Evolutionary conservation across 2,113 vertebrate species (phyloP).

Genomic region (Vanacampus margaritifer): DNA sequence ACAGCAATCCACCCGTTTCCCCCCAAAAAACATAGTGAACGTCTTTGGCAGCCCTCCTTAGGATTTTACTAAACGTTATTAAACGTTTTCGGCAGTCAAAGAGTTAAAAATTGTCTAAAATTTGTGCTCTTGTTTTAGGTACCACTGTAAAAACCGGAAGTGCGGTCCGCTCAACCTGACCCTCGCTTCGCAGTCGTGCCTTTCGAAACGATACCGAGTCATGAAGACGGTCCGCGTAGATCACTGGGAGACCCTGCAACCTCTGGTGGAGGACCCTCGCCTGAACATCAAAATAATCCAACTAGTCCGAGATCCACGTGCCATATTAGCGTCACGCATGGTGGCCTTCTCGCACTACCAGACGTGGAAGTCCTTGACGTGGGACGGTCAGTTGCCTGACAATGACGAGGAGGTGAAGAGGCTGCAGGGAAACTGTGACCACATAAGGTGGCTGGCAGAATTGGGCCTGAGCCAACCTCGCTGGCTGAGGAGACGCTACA

Average conservation of each 20-base stretch:
- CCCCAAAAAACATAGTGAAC: too few species aligned
- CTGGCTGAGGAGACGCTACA: slow-evolving; percentile 87
- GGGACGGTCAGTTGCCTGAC: slow-evolving; percentile 78
- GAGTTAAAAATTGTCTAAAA: too few species aligned
- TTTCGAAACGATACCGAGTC: slow-evolving; percentile 80
- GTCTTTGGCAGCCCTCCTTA: too few species aligned
- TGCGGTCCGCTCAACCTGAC: slow-evolving; percentile 93
- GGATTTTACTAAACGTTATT: too few species aligned
- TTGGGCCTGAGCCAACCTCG: slow-evolving; percentile 81
- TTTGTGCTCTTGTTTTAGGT: slow-evolving; percentile 50
- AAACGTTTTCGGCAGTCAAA: too few species aligned
- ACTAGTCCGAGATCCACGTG: slow-evolving; percentile 89
- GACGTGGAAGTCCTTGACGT: slow-evolving; percentile 88
- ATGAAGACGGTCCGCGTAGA: slow-evolving; percentile 89
- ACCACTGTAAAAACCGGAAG: slow-evolving; percentile 83
- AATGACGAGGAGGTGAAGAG: slow-evolving; percentile 82
- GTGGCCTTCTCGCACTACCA: slow-evolving; percentile 90
- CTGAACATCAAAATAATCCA: slow-evolving; percentile 89
- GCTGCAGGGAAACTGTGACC: slow-evolving; percentile 87
- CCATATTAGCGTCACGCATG: slow-evolving; percentile 90
- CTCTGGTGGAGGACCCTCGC: slow-evolving; percentile 83
- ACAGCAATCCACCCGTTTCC: too few species aligned
- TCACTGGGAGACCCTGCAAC: slow-evolving; percentile 85
- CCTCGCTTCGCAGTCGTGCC: slow-evolving; percentile 82
- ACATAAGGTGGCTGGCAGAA: slow-evolving; percentile 83